These are phyloP conservation scores for Bubo blakistoni DNA, from an alignment of 2,113 vertebrate genomes.

Conservation along the genomic window DNA sequence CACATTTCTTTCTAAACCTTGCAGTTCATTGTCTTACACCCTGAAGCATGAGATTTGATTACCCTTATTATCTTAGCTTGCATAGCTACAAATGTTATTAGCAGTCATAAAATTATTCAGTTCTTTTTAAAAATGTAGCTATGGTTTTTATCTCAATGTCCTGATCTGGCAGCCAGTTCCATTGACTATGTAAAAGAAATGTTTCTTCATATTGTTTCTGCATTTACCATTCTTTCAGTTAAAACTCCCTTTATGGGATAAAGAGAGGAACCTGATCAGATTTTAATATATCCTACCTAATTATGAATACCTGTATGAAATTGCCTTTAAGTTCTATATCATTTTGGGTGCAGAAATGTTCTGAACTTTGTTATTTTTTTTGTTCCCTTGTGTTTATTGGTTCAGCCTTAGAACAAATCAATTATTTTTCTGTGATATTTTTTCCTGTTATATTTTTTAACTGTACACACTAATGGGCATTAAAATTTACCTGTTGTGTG, in stretches of 20 bases:
- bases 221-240: neutral
- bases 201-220: neutral
- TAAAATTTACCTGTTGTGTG: neutral
- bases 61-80: constrained; percentile 40
- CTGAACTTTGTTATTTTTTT: neutral
- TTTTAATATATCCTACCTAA: neutral
- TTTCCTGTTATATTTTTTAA: neutral
- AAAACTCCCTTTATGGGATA: neutral
- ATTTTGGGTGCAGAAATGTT: neutral
- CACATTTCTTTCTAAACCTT: constrained; percentile 15
- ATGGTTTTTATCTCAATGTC: constrained; percentile 12
- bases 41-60: constrained; percentile 33
- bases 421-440: neutral
- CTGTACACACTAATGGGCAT: neutral
- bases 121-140: neutral
- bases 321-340: neutral
- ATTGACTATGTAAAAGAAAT: neutral
- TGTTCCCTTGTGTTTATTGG: neutral
- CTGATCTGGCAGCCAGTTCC: neutral
- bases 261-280: neutral
- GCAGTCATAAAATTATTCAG: neutral
- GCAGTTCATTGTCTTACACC: constrained; percentile 2
- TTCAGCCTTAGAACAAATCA: neutral
- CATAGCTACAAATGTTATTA: constrained; percentile 26
- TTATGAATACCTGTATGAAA: neutral